Base-by-base conservation (phyloP, 2,113 vertebrate species). In the Thalassoma bifasciatum region DNA sequence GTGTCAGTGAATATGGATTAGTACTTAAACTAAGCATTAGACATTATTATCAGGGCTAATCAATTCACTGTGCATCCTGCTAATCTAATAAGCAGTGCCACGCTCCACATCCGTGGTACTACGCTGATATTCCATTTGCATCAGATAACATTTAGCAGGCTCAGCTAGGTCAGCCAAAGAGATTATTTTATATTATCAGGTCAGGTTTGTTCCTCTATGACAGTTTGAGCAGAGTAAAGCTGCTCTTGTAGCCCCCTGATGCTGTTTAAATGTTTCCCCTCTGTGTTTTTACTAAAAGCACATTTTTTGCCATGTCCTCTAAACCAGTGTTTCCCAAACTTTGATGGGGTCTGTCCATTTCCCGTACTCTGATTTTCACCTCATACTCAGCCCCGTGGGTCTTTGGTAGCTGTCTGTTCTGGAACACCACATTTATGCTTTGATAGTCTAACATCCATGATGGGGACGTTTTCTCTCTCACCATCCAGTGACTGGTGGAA, bases 31-130 rank as follows among this genome's bases (percentile, higher is more conserved):
- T 73, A 42, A 69, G 75, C 49, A 84, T 80, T 47, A 84, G 78
- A 64, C 66, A 56, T 66, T 82, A 82, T 73, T 67, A 84, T 82
- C 81, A 38, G 60, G 38, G 52, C 60, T 82, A 82, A 86, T 89
- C 83, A 71, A 12, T 80, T 66, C 38, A 50, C 72, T 65, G 73
- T 77, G 63, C 65, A 49, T 66, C 63, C 37, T 67, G 53, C 44
- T 83, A 84, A 88, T 83, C 71, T 22, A 78, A 84, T 86, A 73
- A 83, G 14, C 71, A 74, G 73, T 10, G 37, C 44, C 26, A 50
- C 49, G 51, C 77, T 77, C 36, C 62, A 50, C 68, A 76, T 63
- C 77, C 0, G 10, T 37, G 4, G 26, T 14, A 70, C 64, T 61
- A 47, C 4, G 40, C 63, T 72, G 38, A 40, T 23, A 69, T 74